Percentiles rank a stretch among this genome's conserved stretches.
Evolutionary conservation across 2,113 vertebrate genomes (phyloP).

Genomic region (Dryoscopus gambensis): DNA sequence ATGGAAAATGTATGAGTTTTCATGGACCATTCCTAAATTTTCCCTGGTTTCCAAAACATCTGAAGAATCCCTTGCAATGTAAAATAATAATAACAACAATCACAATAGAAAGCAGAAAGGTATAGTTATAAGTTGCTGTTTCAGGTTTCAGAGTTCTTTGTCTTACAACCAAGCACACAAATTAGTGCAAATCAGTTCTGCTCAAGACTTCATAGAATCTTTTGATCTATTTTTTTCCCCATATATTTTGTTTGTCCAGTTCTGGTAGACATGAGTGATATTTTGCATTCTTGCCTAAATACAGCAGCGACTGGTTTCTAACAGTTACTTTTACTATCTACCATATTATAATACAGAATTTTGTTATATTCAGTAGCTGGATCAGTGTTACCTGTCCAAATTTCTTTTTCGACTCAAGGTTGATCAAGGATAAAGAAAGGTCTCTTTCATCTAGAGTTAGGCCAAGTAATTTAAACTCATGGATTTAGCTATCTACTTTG

Average conservation of each 20-base stretch:
- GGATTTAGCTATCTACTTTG: not conserved
- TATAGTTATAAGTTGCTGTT: not conserved
- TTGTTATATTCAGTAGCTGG: not conserved
- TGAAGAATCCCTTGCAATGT: not conserved
- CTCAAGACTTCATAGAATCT: not conserved
- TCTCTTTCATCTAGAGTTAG: not conserved
- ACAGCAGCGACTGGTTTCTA: not conserved
- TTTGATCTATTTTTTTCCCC: not conserved
- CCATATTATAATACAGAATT: not conserved
- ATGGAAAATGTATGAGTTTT: not conserved
- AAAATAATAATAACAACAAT: not conserved
- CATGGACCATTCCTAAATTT: not conserved
- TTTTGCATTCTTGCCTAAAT: not conserved
- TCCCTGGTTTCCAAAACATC: not conserved
- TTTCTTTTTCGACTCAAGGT: not conserved
- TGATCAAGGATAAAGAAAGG: not conserved
- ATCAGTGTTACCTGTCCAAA: not conserved
- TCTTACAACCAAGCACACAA: not conserved
- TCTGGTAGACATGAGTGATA: not conserved
- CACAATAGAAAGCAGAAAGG: not conserved
- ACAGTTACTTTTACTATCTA: not conserved
- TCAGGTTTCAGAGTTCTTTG: not conserved
- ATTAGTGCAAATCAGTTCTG: not conserved
- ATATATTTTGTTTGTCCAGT: not conserved
- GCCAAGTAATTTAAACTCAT: not conserved